phyloP scores from a whole-genome alignment of 2,797 vertebrate species.

The Hyperoplus immaculatus region DNA sequence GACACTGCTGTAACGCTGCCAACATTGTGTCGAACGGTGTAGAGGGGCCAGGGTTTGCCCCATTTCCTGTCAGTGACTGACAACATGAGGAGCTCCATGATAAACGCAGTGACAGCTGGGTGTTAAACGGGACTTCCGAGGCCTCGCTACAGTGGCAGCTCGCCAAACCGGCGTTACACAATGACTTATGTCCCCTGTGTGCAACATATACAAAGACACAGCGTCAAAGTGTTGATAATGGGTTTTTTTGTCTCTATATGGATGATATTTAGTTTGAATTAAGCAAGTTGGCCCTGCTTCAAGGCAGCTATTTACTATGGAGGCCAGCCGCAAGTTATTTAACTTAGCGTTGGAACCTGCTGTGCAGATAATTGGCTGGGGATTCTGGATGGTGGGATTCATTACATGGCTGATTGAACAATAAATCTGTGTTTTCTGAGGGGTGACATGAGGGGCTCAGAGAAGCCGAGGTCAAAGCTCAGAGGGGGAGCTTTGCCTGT shows the following conservation, averaged over 20 bases:
- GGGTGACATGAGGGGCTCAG: conserved; percentile 36
- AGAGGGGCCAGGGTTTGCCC: conserved; percentile 18
- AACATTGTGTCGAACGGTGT: conserved; percentile 29
- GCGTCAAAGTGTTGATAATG: not conserved
- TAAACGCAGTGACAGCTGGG: conserved; percentile 39
- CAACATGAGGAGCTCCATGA: conserved; percentile 33
- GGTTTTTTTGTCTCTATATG: conserved; percentile 7
- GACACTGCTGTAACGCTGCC: conserved; percentile 26
- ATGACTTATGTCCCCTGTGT: not conserved
- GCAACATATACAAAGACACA: not conserved
- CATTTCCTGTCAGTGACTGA: conserved; percentile 31
- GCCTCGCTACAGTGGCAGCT: not conserved
- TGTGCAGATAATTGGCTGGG: conserved; percentile 64
- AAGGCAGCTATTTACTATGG: conserved; percentile 1
- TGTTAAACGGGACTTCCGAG: conserved; percentile 31
- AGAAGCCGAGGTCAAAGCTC: not conserved
- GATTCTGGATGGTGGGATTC: conserved; percentile 53
- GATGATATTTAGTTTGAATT: conserved; percentile 27
- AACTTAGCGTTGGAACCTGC: conserved; percentile 48
- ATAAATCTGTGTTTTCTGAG: conserved; percentile 55
- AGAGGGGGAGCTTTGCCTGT: not conserved
- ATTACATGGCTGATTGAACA: conserved; percentile 68
- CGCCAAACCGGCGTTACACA: not conserved
- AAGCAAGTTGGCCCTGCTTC: conserved; percentile 32
- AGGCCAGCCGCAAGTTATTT: conserved; percentile 33